Percentiles rank a stretch among this genome's conserved stretches.
These are phyloP conservation scores for Parasteatoda lunata DNA, from an alignment of 2,888 invertebrate genomes.

Conservation along the genomic window DNA sequence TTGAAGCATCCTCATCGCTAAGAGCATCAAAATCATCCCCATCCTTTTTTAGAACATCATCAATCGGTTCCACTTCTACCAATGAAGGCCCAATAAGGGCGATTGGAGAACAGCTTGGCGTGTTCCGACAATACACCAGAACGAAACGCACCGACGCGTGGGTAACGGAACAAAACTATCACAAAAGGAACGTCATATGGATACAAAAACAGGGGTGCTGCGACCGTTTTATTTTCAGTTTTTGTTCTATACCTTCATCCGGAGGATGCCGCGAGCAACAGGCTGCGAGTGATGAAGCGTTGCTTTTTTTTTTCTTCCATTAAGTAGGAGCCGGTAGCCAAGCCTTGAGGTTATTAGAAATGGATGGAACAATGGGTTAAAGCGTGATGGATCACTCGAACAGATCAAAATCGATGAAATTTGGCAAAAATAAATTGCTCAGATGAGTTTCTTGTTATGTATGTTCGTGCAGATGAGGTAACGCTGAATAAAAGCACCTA, in stretches of 20 bases:
- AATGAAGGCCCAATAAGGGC: background rate
- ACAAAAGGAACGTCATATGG: slow-evolving; percentile 1
- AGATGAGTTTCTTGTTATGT: background rate
- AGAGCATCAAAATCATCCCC: background rate
- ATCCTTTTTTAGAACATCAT: background rate
- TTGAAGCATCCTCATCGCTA: too few relatives aligned
- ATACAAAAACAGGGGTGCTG: slow-evolving; percentile 8
- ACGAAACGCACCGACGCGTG: slow-evolving; percentile 21
- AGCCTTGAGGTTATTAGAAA: background rate
- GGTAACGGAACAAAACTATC: slow-evolving; percentile 27
- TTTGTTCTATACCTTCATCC: slow-evolving; percentile 1
- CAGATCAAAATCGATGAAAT: background rate
- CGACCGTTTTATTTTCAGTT: slow-evolving; percentile 22
- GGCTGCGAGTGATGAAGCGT: background rate
- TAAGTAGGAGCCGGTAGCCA: background rate
- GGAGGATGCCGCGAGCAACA: slow-evolving; percentile 24
- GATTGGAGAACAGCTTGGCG: slow-evolving; percentile 38
- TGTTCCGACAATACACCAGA: slow-evolving; percentile 49
- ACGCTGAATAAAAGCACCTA: background rate
- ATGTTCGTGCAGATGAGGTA: background rate
- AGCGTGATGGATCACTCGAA: background rate
- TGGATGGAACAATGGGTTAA: background rate
- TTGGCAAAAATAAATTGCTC: background rate
- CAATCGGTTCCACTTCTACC: background rate
- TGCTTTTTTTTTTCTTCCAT: background rate